A percentile compares a stretch with the other conserved stretches of the same genome.
These are phyloP conservation scores for Glaucopsyche alexis DNA, from an alignment of 2,888 invertebrate species.

Conservation along the genomic window DNA sequence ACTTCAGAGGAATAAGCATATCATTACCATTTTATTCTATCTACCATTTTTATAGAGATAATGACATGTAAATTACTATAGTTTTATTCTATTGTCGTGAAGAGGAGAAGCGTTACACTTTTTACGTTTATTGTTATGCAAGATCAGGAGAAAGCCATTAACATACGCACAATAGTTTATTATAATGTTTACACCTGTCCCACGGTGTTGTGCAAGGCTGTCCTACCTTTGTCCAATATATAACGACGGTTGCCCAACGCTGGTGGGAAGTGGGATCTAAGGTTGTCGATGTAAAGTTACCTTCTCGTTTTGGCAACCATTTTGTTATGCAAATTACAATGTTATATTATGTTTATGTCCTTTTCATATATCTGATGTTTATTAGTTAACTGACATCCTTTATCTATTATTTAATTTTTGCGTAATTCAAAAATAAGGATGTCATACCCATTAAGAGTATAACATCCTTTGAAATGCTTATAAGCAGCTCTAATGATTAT, in stretches of 20 bases:
- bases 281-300: background rate
- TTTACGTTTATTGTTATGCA: slow-evolving; percentile 10
- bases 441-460: too few species aligned
- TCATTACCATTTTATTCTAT: too few species aligned
- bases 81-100: background rate
- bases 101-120: background rate
- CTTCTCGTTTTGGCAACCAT: background rate
- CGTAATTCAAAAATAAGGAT: too few species aligned
- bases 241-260: background rate
- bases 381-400: background rate
- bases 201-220: slow-evolving; percentile 10
- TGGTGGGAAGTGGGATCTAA: background rate
- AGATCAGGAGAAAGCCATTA: slow-evolving; percentile 16
- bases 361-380: background rate
- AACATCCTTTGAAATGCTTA: background rate
- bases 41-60: background rate
- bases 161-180: slow-evolving; percentile 15
- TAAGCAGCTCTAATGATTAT: background rate
- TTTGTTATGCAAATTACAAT: slow-evolving; percentile 1
- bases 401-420: background rate
- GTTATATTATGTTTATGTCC: background rate
- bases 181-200: slow-evolving; percentile 9
- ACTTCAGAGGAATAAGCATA: too few species aligned
- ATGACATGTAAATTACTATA: background rate
- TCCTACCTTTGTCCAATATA: background rate